Evolutionary conservation across 2,888 invertebrate species (phyloP).

Genomic region (Pammene fasciana): DNA sequence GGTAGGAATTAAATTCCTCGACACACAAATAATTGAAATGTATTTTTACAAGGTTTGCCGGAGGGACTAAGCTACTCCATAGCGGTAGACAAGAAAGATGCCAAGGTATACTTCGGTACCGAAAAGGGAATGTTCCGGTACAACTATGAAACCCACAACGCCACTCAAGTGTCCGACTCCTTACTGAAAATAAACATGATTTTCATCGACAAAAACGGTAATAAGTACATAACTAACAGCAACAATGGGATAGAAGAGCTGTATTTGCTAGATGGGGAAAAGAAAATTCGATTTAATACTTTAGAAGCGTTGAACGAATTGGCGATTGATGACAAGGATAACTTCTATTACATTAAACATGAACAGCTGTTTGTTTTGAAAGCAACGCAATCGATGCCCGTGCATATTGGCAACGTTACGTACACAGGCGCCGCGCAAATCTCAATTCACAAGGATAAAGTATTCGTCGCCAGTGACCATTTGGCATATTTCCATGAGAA

Average conservation of each 20-base stretch:
- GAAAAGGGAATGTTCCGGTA: constrained; percentile 66
- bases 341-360: constrained; percentile 69
- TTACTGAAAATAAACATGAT: constrained; percentile 64
- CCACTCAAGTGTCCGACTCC: constrained; percentile 56
- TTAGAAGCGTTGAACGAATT: constrained; percentile 67
- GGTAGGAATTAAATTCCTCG: too few relatives aligned
- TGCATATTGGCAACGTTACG: constrained; percentile 59
- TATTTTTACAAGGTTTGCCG: constrained; percentile 60
- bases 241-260: constrained; percentile 66
- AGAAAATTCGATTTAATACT: constrained; percentile 60
- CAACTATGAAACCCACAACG: constrained; percentile 60
- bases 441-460: constrained; percentile 60
- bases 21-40: neutral
- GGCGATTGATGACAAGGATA: constrained; percentile 68
- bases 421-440: constrained; percentile 70
- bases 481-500: constrained; percentile 67
- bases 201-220: constrained; percentile 69
- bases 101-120: constrained; percentile 70
- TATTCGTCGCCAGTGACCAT: constrained; percentile 66
- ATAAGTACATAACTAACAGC: constrained; percentile 67
- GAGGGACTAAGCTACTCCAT: constrained; percentile 67
- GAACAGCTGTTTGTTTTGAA: constrained; percentile 65
- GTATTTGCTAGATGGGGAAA: constrained; percentile 62
- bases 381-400: constrained; percentile 54
- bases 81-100: constrained; percentile 64